A percentile compares a stretch with the other conserved stretches of the same genome.
Evolutionary conservation across 2,113 vertebrate species (phyloP).

Genomic region (Scalopus aquaticus): DNA sequence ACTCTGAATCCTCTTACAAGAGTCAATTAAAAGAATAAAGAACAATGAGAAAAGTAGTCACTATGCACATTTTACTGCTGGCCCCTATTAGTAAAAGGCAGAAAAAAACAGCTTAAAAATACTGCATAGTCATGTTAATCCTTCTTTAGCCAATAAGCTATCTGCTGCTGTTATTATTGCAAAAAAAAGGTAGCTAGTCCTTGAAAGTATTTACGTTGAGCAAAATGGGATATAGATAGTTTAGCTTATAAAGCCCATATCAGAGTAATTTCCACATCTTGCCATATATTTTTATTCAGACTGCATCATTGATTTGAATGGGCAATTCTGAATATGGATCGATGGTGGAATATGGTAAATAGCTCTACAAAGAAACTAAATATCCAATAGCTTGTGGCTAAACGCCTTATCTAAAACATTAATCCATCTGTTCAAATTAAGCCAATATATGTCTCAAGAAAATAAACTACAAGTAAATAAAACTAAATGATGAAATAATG

Average conservation of each 20-base stretch:
- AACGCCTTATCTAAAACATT: conserved; percentile 44
- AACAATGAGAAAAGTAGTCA: background rate
- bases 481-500: conserved; percentile 40
- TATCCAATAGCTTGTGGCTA: conserved; percentile 46
- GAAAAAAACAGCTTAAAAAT: background rate
- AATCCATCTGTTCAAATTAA: conserved; percentile 68
- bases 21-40: background rate
- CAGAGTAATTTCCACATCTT: conserved; percentile 1
- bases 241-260: background rate
- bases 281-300: conserved; percentile 37
- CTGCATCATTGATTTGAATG: conserved; percentile 54
- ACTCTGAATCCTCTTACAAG: background rate
- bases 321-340: background rate
- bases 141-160: background rate
- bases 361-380: conserved; percentile 30
- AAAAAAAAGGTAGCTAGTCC: background rate
- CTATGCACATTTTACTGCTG: background rate
- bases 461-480: conserved; percentile 60
- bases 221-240: background rate
- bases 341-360: background rate
- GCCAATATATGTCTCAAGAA: conserved; percentile 39
- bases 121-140: background rate
- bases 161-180: background rate
- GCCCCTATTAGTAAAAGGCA: background rate
- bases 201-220: background rate